Conservation (phyloP, 2,888 invertebrate genomes). For the Machimus atricapillus region DNA sequence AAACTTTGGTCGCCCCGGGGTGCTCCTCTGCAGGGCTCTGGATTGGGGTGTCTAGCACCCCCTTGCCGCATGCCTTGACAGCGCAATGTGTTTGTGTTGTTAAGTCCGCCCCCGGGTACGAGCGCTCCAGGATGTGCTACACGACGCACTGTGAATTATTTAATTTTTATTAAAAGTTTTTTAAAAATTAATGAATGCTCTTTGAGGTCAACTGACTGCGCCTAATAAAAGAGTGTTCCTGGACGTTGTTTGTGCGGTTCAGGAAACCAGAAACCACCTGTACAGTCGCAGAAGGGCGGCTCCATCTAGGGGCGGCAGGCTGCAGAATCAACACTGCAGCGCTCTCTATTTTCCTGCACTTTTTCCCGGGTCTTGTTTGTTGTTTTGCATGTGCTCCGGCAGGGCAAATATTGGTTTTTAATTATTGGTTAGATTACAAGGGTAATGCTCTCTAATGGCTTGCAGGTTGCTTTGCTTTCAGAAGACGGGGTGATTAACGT, state of each 20-base stretch:
- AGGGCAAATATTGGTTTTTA: slow-evolving; percentile 5
- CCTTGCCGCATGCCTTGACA: not conserved
- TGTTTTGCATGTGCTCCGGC: not conserved
- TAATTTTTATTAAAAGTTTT: not conserved
- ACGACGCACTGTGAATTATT: not conserved
- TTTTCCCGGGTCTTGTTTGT: not conserved
- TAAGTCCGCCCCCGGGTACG: not conserved
- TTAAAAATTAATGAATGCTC: not conserved
- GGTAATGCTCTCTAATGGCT: not conserved
- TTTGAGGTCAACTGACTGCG: not conserved
- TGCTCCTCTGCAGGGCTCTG: not conserved
- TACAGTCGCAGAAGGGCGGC: not conserved
- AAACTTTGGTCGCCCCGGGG: not conserved
- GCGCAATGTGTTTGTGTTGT: not conserved
- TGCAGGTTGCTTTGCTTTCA: not conserved
- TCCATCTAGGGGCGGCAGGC: not conserved
- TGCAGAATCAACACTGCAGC: not conserved
- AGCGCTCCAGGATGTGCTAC: not conserved
- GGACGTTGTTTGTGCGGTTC: not conserved
- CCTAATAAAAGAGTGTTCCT: not conserved
- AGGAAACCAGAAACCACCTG: not conserved
- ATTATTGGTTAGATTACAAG: not conserved
- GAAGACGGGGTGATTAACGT: not conserved
- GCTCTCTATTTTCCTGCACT: not conserved
- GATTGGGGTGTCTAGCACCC: not conserved